Percentiles rank a stretch among this genome's conserved stretches.
Conservation (phyloP, 2,888 invertebrate genomes). For the Pollenia labialis region DNA sequence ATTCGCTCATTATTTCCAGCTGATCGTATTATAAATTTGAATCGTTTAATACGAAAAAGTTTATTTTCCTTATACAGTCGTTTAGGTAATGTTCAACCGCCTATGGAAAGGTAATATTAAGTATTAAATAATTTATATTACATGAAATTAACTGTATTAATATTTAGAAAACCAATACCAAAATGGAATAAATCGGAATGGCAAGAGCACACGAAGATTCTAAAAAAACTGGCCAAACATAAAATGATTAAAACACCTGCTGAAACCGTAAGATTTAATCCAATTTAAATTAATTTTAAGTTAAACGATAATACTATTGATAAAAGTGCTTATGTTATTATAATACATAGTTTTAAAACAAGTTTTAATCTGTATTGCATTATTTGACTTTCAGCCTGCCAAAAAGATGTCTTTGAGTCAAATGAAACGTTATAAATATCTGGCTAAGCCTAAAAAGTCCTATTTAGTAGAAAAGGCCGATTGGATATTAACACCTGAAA, state of each 20-base stretch:
- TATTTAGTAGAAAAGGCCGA: constrained; percentile 66
- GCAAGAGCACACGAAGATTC: constrained; percentile 77
- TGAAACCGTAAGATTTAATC: constrained; percentile 74
- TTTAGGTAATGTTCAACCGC: constrained; percentile 78
- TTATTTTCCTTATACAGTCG: constrained; percentile 82
- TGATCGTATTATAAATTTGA: constrained; percentile 76
- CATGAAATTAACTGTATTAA: background rate
- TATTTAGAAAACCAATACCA: constrained; percentile 74
- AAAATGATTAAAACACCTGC: constrained; percentile 75
- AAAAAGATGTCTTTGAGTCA: constrained; percentile 59
- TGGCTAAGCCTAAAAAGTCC: constrained; percentile 76
- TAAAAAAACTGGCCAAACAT: constrained; percentile 79
- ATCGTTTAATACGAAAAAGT: constrained; percentile 80
- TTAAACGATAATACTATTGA: no score
- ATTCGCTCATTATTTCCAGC: constrained; percentile 48
- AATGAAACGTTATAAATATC: constrained; percentile 76
- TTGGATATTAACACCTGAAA: constrained; percentile 76
- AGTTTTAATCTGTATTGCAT: no score
- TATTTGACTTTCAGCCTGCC: constrained; percentile 45
- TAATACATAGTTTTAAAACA: no score
- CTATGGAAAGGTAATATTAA: constrained; percentile 76
- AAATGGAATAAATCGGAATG: constrained; percentile 77
- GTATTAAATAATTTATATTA: background rate
- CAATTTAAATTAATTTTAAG: background rate
- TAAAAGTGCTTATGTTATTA: no score